Base-by-base conservation (phyloP, 1,140 invertebrate genomes). In the Tribolium madens region DNA sequence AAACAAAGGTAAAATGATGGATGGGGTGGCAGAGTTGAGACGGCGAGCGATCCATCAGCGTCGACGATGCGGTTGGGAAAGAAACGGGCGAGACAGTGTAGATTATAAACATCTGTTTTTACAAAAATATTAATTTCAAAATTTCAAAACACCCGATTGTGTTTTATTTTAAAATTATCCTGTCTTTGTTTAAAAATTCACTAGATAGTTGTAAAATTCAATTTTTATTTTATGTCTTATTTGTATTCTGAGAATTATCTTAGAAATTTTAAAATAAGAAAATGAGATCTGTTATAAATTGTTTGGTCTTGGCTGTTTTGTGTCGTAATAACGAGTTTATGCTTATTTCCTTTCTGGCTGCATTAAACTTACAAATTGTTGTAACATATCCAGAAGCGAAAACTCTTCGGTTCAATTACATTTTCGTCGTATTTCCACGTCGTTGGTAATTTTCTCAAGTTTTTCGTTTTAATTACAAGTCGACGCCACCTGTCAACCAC, bases 1-100 rank as follows among this genome's bases (percentile, higher is more conserved):
- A 81, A 81, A 83, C 82, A 81, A 79, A 82, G 80, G 81, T 80
- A 80, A 83, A 82, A 83, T 83, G 81, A 82, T 83, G 80, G 80
- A 83, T 82, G 81, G 79, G 75, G 78, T 76, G 76, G 81, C 81
- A 81, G 31, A 31, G 52, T 73, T 71, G 50, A 36, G 75, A 17
- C 69, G 47, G 21, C 18, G 21, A 60, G 71, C 77, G 78, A 83
- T 83, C 82, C 78, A 83, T 82, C 81, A 82, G 75, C 53, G 81
- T 80, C 80, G 80, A n/a, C 71, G 48, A 17, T 18, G 48, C 76
- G 57, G 60, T 26, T 47, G 46, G 15, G 50, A 77, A 76, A 77
- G 70, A 70, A 73, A 77, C 46, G 21, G 69, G 15, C 76, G 33
- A 69, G 33, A 60, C 60, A 64, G 36, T 69, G 18, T 26, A 26